These are phyloP conservation scores for Ostrea edulis DNA, from an alignment of 1,140 invertebrate genomes.

Conservation along the genomic window DNA sequence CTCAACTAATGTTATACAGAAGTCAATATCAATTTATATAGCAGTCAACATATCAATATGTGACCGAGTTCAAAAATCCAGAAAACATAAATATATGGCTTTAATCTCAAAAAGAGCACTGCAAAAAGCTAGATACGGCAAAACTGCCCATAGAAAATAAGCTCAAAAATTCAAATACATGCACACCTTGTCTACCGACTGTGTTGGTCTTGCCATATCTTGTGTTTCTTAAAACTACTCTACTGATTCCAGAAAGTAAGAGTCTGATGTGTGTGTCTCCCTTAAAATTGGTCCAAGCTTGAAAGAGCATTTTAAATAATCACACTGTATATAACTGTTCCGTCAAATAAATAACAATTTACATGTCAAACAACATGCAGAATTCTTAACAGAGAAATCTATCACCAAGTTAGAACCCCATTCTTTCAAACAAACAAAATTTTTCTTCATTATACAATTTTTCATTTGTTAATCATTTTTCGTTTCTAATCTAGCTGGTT, in stretches of 20 bases:
- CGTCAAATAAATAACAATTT: conserved; percentile 51
- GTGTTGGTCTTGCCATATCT: neutral
- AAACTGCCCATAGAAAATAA: conserved; percentile 30
- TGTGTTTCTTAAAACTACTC: neutral
- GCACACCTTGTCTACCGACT: neutral
- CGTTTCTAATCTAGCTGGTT: conserved; percentile 58
- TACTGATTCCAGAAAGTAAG: neutral
- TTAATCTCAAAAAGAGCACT: conserved; percentile 48
- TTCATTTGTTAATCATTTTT: neutral
- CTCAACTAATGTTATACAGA: conserved; percentile 35
- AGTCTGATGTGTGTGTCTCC: conserved; percentile 29
- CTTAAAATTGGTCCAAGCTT: conserved; percentile 38
- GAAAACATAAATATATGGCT: conserved; percentile 37
- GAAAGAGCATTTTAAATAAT: conserved; percentile 32
- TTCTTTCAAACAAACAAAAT: neutral
- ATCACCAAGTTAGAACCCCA: neutral
- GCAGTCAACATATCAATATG: neutral
- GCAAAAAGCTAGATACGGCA: conserved; percentile 47
- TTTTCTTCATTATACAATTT: neutral
- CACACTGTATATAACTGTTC: conserved; percentile 40
- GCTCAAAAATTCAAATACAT: conserved; percentile 11
- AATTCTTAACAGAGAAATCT: conserved; percentile 5
- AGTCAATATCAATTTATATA: neutral
- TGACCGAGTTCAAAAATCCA: conserved; percentile 31
- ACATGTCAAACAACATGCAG: conserved; percentile 40